A percentile compares a stretch with the other conserved stretches of the same genome.
These are phyloP conservation scores for Rostratula benghalensis DNA, from an alignment of 2,113 vertebrate genomes.

Conservation along the genomic window DNA sequence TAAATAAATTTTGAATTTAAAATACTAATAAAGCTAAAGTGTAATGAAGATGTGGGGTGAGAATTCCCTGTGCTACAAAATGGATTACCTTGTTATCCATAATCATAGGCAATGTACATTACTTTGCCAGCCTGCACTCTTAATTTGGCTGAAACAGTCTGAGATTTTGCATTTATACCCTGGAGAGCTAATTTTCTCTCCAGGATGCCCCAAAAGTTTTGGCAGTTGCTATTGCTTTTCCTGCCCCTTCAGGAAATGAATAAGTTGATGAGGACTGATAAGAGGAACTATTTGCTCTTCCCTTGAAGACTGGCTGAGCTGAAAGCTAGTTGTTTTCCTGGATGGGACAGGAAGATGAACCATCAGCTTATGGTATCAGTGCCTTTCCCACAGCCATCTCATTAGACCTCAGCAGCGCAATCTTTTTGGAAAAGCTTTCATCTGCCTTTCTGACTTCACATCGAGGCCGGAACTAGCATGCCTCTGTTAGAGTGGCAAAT, in stretches of 20 bases:
- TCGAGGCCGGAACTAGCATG: rapidly evolving
- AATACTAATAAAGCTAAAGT: conserved; percentile 2
- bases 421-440: not conserved
- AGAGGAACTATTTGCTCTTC: not conserved
- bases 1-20: conserved; percentile 28
- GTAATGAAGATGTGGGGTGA: not conserved
- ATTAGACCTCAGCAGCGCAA: not conserved
- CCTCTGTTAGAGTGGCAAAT: not conserved
- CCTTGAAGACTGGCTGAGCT: not conserved
- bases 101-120: conserved; percentile 14
- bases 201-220: conserved; percentile 5
- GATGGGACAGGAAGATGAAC: not conserved
- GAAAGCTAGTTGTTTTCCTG: not conserved
- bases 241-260: conserved; percentile 16
- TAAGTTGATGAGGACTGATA: not conserved
- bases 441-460: not conserved
- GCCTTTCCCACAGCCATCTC: not conserved
- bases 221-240: conserved; percentile 27
- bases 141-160: conserved; percentile 19
- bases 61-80: not conserved
- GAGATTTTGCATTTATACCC: conserved; percentile 49
- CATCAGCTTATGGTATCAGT: not conserved
- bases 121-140: not conserved
- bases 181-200: conserved; percentile 43
- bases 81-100: not conserved